phyloP scores from a whole-genome alignment of 2,888 invertebrate genomes.

The Orthonychiurus folsomi region DNA sequence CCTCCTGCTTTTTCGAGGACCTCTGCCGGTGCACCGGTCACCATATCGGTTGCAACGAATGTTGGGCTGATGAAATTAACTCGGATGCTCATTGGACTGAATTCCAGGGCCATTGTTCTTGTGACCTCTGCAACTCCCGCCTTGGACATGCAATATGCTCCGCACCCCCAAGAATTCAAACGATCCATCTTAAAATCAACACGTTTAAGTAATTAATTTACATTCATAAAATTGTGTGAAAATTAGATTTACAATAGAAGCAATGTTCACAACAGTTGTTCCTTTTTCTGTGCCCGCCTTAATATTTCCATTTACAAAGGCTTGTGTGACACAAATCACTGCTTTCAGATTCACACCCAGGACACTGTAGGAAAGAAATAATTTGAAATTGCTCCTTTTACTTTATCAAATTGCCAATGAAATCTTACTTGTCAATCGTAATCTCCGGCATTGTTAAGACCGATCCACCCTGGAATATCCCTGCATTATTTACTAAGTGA shows the following conservation, averaged over 20 bases:
- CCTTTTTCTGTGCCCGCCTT: background rate
- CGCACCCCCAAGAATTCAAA: constrained; percentile 4
- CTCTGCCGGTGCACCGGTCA: background rate
- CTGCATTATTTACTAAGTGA: constrained; percentile 13
- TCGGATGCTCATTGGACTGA: background rate
- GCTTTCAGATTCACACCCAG: background rate
- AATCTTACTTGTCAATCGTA: constrained; percentile 48
- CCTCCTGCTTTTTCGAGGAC: background rate
- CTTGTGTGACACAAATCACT: constrained; percentile 4
- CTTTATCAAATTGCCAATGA: too few relatives aligned
- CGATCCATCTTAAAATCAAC: constrained; percentile 3
- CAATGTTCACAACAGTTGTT: constrained; percentile 8
- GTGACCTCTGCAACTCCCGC: constrained; percentile 1
- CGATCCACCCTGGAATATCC: background rate
- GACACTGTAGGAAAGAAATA: background rate
- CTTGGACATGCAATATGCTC: constrained; percentile 1
- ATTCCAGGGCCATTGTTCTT: constrained; percentile 11
- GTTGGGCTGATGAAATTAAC: constrained; percentile 7
- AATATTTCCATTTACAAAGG: constrained; percentile 12
- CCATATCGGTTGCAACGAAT: constrained; percentile 7
- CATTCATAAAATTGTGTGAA: too few relatives aligned
- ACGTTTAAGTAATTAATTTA: background rate
- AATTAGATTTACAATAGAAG: constrained; percentile 13
- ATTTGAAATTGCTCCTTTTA: background rate
- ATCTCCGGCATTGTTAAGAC: constrained; percentile 43